Evolutionary conservation across 2,797 vertebrate genomes (phyloP).

Genomic region (Orestias chungarensis): DNA sequence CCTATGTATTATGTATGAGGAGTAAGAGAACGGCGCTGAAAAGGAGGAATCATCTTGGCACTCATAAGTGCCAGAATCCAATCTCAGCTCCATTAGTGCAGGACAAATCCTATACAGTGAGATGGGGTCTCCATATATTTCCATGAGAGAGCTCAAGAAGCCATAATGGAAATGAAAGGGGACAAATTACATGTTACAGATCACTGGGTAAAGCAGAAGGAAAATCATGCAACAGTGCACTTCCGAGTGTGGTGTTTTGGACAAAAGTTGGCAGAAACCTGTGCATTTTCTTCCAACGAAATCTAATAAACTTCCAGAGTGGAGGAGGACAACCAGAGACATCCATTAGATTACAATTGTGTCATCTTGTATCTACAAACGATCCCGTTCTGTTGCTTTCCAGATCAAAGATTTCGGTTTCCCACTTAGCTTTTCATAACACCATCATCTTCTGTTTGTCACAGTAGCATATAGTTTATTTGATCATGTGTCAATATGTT

Average conservation of each 20-base stretch:
- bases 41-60: conserved; percentile 81
- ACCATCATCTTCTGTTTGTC: conserved; percentile 36
- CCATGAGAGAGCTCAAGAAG: conserved; percentile 78
- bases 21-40: conserved; percentile 78
- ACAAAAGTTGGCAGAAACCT: conserved; percentile 59
- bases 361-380: conserved; percentile 62
- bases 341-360: conserved; percentile 62
- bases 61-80: conserved; percentile 83
- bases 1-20: conserved; percentile 84
- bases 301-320: conserved; percentile 61
- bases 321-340: conserved; percentile 29
- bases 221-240: conserved; percentile 64
- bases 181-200: conserved; percentile 78
- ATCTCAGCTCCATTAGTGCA: conserved; percentile 84
- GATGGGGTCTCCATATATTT: conserved; percentile 78
- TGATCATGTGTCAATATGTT: conserved; percentile 68
- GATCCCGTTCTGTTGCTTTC: conserved; percentile 54
- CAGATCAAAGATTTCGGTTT: conserved; percentile 62
- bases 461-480: conserved; percentile 54
- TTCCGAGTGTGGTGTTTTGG: conserved; percentile 57
- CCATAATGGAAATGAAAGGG: conserved; percentile 85
- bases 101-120: conserved; percentile 80
- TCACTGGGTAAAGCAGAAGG: conserved; percentile 68
- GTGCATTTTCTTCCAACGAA: conserved; percentile 41
- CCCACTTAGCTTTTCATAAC: conserved; percentile 36